Evolutionary conservation across 2,888 invertebrate species (phyloP), one percentile per base, ranked within the genome.

Genomic region (Microchrysa polita): DNA sequence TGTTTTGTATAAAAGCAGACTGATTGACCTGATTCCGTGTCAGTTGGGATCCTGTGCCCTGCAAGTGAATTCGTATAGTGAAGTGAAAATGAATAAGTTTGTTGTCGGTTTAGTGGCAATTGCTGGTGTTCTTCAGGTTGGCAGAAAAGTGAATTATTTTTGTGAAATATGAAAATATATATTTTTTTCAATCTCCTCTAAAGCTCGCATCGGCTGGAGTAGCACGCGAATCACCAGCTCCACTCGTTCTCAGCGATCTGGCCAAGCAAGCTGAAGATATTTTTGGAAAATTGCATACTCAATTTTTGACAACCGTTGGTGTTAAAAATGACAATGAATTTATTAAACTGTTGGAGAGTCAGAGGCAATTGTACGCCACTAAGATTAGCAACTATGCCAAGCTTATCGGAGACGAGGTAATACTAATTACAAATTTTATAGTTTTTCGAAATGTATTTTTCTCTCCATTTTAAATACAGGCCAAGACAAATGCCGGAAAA

Each of bases 191-290:
- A 48, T 48, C 12, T 23, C 23, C 16, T 27, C 23, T 53, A 18
- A 18, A 72, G 72, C 7, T 75, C 27, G 52, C 55, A 23, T 73
- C 74, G 0, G 59, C 72, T 10, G 55, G 67, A 42, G 75, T 74
- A n/a, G 52, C 52, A 12, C 73, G 72, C 16, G 75, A 75, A 48
- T 52, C 72, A 14, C 72, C 72, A 5, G 27, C 23, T 23, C 60
- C 74, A 40, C 20, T 20, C 14, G 9, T 23, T 5, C 65, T 76
- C 9, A 9, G 20, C 1, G 73, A 74, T 34, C 55, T 73, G 34
- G 48, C 74, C 12, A 74, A 74, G 27, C 74, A 76, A 60, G 74
- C 73, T 63, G 76, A 76, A 48, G 60, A 69, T 14, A 74, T 73
- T 27, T 1, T 76, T 5, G 44, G 63, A 10, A 74, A 67, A 55